A percentile compares a stretch with the other conserved stretches of the same genome.
Evolutionary conservation across 2,888 invertebrate genomes (phyloP).

Genomic region (Tortricodes alternella): DNA sequence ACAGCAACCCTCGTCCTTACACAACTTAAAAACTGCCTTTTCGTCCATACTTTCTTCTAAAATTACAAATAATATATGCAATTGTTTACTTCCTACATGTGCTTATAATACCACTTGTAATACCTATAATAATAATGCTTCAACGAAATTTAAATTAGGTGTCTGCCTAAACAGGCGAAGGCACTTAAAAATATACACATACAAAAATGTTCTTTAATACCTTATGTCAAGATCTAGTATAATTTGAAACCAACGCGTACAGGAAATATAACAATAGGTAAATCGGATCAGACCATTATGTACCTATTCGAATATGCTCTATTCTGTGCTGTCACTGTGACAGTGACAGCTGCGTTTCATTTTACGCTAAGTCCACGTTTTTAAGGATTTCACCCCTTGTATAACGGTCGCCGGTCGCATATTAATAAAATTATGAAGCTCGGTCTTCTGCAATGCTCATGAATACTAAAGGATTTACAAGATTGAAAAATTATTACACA

Average conservation of each 20-base stretch:
- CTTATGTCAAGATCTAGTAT: not conserved
- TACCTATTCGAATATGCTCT: too few relatives aligned
- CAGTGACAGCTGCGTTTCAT: not conserved
- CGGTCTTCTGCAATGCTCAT: too few relatives aligned
- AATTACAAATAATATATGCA: conserved; percentile 1
- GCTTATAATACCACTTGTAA: not conserved
- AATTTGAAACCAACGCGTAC: not conserved
- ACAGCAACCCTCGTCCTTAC: conserved; percentile 85
- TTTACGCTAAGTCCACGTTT: not conserved
- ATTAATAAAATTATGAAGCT: too few relatives aligned
- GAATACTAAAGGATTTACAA: too few relatives aligned
- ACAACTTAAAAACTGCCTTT: conserved; percentile 71
- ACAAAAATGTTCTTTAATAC: not conserved
- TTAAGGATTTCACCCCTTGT: too few relatives aligned
- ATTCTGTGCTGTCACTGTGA: too few relatives aligned
- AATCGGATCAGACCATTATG: not conserved
- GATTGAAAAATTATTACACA: too few relatives aligned
- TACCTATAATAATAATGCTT: not conserved
- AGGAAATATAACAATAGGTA: not conserved
- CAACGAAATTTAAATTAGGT: too few relatives aligned
- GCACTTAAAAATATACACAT: too few relatives aligned
- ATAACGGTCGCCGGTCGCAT: too few relatives aligned
- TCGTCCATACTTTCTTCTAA: conserved; percentile 61
- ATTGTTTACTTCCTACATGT: conserved; percentile 10
- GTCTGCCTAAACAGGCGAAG: too few relatives aligned